Conservation (phyloP, 2,797 vertebrate species). For the Ceryle rudis region DNA sequence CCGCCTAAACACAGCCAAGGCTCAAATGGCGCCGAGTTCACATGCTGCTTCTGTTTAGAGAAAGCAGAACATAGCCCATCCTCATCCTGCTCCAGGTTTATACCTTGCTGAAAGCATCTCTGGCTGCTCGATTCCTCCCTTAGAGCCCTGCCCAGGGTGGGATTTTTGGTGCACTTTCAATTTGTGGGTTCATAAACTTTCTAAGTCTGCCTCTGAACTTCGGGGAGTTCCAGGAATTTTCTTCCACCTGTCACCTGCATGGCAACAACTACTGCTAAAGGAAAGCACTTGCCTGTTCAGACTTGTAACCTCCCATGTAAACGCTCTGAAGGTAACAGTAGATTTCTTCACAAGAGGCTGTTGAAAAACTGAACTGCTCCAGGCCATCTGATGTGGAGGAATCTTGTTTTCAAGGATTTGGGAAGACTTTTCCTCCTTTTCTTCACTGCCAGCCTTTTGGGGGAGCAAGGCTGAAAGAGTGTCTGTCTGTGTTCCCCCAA, state of each 20-base stretch:
- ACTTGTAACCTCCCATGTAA: constrained; percentile 17
- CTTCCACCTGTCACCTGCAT: background rate
- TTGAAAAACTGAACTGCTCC: constrained; percentile 7
- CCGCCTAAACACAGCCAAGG: background rate
- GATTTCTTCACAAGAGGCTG: constrained; percentile 2
- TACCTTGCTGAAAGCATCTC: background rate
- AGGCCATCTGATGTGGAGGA: background rate
- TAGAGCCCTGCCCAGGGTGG: background rate
- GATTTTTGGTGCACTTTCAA: background rate
- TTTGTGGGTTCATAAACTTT: background rate
- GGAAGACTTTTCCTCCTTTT: background rate
- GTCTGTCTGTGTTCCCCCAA: background rate
- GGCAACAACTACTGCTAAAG: background rate
- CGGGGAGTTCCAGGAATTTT: background rate
- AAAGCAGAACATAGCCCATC: background rate
- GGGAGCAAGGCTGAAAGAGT: background rate
- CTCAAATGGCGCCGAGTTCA: background rate
- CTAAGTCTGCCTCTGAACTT: background rate
- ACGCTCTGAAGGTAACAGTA: background rate
- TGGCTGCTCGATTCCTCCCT: background rate
- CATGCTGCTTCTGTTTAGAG: background rate
- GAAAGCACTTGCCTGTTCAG: constrained; percentile 16
- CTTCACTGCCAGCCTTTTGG: background rate
- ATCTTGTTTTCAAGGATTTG: constrained; percentile 47
- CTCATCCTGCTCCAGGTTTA: background rate